These are phyloP conservation scores for Dunckerocampus dactyliophorus DNA, from an alignment of 2,113 vertebrate species.

Conservation along the genomic window DNA sequence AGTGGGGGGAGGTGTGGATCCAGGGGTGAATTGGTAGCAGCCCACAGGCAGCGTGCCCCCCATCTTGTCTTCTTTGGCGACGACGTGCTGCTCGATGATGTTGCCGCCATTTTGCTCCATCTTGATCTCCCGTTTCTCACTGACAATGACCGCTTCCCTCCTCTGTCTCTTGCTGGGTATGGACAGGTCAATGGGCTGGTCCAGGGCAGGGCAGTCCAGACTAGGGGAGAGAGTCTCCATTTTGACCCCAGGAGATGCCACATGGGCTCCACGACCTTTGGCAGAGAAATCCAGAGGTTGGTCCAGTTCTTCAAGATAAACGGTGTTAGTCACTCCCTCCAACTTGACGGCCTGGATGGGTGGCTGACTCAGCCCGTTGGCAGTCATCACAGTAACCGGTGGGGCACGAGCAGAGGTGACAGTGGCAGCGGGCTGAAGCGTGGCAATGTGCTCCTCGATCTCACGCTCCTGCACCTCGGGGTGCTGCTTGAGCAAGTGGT, in stretches of 20 bases:
- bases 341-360: constrained; percentile 74
- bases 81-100: constrained; percentile 45
- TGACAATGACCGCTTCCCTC: constrained; percentile 6
- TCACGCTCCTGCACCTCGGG: constrained; percentile 88
- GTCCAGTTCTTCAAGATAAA: constrained; percentile 75
- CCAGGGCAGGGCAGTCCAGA: constrained; percentile 72
- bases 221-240: constrained; percentile 71
- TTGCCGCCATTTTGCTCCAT: constrained; percentile 60
- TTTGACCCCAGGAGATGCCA: constrained; percentile 74
- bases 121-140: constrained; percentile 58
- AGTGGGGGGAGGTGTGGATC: constrained; percentile 63
- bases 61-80: constrained; percentile 60
- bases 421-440: constrained; percentile 62
- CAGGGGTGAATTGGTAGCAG: constrained; percentile 78
- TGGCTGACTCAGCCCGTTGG: constrained; percentile 26
- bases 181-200: constrained; percentile 94
- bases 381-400: neutral
- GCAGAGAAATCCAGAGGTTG: constrained; percentile 94
- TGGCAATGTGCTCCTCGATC: constrained; percentile 87
- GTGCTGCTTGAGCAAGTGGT: constrained; percentile 94
- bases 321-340: constrained; percentile 65
- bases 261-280: constrained; percentile 66
- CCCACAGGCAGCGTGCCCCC: constrained; percentile 43
- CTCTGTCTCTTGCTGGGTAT: constrained; percentile 78
- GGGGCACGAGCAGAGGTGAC: constrained; percentile 2